These are phyloP conservation scores for Drosophila mimetica DNA, from an alignment of 2,888 invertebrate genomes.

Conservation along the genomic window DNA sequence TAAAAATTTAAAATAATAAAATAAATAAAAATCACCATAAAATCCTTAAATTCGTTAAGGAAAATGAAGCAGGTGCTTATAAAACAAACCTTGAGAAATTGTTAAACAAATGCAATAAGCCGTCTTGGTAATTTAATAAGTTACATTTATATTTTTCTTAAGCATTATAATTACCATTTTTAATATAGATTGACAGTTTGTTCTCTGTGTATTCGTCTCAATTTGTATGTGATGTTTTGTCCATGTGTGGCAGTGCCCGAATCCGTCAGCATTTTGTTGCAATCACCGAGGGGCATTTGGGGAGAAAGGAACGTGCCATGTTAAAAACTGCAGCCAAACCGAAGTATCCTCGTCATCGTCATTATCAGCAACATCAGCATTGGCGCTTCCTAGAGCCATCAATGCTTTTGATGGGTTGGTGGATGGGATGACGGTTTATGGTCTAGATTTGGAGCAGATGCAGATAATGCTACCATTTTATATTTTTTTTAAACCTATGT, in stretches of 20 bases:
- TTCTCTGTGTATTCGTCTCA: slow-evolving; percentile 9
- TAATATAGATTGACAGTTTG: neutral
- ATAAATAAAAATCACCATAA: too few relatives aligned
- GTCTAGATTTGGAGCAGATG: slow-evolving; percentile 9
- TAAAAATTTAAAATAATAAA: neutral
- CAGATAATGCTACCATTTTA: too few relatives aligned
- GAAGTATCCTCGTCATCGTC: slow-evolving; percentile 35
- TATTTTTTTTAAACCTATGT: neutral
- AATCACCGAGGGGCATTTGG: slow-evolving; percentile 54
- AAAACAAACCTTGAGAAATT: too few relatives aligned
- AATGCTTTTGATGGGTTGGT: slow-evolving; percentile 30
- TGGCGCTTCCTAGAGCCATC: slow-evolving; percentile 52
- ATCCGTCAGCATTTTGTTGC: slow-evolving; percentile 74
- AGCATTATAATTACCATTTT: too few relatives aligned
- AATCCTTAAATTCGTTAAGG: too few relatives aligned
- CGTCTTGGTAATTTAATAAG: too few relatives aligned
- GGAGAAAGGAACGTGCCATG: slow-evolving; percentile 53
- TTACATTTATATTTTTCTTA: too few relatives aligned
- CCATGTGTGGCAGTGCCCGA: slow-evolving; percentile 55
- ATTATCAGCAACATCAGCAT: slow-evolving; percentile 15
- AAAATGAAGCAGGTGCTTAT: too few relatives aligned
- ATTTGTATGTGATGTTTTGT: slow-evolving; percentile 52
- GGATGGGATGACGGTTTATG: slow-evolving; percentile 5
- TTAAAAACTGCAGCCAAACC: slow-evolving; percentile 59
- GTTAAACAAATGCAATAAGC: too few relatives aligned